Evolutionary conservation across 2,888 invertebrate genomes (phyloP).

Genomic region (Adelphocoris suturalis): DNA sequence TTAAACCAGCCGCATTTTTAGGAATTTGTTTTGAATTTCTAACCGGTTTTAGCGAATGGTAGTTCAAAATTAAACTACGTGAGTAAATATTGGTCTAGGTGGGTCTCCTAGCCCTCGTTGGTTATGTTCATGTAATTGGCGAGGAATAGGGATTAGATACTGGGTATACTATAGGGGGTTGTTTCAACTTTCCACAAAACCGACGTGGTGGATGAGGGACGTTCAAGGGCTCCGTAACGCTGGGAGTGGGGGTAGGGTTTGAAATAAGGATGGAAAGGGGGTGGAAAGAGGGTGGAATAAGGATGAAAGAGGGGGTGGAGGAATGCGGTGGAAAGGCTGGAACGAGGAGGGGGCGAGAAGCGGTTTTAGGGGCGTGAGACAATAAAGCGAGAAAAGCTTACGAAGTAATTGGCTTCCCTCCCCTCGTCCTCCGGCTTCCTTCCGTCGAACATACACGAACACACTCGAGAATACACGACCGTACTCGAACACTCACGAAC

Average conservation of each 20-base stretch:
- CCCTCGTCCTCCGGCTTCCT: neutral
- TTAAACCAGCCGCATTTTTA: no score
- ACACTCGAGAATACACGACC: no score
- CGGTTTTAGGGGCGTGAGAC: conserved; percentile 33
- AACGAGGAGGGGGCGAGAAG: neutral
- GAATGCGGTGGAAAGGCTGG: neutral
- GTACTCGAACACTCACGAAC: neutral
- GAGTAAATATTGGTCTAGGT: no score
- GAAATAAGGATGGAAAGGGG: no score
- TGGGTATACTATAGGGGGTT: neutral
- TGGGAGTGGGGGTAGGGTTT: no score
- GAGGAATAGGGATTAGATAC: neutral
- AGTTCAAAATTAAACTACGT: no score
- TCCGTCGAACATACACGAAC: no score
- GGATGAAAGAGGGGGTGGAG: neutral
- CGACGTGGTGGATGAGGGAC: neutral
- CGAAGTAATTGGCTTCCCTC: conserved; percentile 13
- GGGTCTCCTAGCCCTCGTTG: no score
- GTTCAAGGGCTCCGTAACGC: no score
- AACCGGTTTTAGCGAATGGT: no score
- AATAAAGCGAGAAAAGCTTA: conserved; percentile 34
- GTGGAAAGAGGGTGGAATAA: no score
- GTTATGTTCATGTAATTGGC: neutral
- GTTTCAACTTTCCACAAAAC: neutral
- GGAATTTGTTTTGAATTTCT: no score